Evolutionary conservation across 2,888 invertebrate genomes (phyloP).

Genomic region (Dicranocentrus wangi): DNA sequence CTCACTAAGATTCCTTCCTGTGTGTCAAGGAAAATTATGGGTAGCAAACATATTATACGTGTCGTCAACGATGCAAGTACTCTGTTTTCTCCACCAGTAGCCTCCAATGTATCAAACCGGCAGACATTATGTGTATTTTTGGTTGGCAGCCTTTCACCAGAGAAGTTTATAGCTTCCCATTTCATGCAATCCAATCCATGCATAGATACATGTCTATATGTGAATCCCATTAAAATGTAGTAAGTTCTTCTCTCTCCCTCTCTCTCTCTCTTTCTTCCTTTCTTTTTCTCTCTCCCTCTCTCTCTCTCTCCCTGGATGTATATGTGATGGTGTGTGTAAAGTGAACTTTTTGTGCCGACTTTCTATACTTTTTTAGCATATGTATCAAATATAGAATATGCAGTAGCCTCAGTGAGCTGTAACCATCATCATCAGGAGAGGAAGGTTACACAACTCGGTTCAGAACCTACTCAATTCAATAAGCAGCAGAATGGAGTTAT

Average conservation of each 20-base stretch:
- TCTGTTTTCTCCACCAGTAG: slow-evolving; percentile 14
- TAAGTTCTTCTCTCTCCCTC: background rate
- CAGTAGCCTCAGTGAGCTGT: too few species aligned
- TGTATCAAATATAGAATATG: background rate
- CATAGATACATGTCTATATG: background rate
- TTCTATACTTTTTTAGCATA: background rate
- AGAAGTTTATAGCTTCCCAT: background rate
- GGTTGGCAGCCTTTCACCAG: background rate
- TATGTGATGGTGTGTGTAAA: background rate
- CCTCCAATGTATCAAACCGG: slow-evolving; percentile 39
- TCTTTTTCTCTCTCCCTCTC: too few species aligned
- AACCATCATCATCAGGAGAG: too few species aligned
- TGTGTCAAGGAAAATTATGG: background rate
- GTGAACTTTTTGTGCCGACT: background rate
- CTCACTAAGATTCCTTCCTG: background rate
- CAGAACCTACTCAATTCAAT: slow-evolving; percentile 31
- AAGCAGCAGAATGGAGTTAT: slow-evolving; percentile 49
- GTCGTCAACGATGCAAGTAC: slow-evolving; percentile 9
- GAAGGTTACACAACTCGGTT: slow-evolving; percentile 54
- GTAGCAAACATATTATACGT: background rate
- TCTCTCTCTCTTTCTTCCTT: too few species aligned
- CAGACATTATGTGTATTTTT: slow-evolving; percentile 23
- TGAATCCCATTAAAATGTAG: background rate
- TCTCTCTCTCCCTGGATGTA: too few species aligned
- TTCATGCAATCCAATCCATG: background rate